phyloP scores from a whole-genome alignment of 2,113 vertebrate species.

The Camarhynchus parvulus region DNA sequence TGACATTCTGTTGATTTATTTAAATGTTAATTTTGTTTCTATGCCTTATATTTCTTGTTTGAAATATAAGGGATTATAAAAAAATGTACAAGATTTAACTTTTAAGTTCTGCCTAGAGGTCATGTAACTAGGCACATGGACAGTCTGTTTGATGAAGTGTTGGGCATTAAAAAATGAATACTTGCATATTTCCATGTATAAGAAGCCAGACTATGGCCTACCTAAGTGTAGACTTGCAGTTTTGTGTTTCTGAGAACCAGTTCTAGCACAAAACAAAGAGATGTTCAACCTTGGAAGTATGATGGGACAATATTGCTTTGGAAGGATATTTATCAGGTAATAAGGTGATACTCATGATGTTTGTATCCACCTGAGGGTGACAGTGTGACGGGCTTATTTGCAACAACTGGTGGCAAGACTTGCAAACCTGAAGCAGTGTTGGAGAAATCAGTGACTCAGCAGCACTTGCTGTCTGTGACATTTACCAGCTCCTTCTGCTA shows the following conservation, averaged over 20 bases:
- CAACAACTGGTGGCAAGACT: neutral
- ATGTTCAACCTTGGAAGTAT: neutral
- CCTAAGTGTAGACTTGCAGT: neutral
- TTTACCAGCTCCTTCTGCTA: neutral
- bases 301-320: neutral
- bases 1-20: neutral
- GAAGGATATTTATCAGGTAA: neutral
- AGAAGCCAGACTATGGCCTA: neutral
- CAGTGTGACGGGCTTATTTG: neutral
- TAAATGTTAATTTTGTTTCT: neutral
- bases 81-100: neutral
- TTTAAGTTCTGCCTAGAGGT: neutral
- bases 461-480: neutral
- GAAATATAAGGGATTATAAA: neutral
- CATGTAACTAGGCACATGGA: neutral
- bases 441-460: neutral
- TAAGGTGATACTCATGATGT: neutral
- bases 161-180: neutral
- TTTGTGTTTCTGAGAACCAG: neutral
- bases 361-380: neutral
- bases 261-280: neutral
- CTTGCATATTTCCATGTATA: neutral
- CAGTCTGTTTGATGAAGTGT: neutral
- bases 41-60: neutral
- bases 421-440: neutral